Conservation (phyloP, 2,113 vertebrate species). For the Oncorhynchus masou region DNA sequence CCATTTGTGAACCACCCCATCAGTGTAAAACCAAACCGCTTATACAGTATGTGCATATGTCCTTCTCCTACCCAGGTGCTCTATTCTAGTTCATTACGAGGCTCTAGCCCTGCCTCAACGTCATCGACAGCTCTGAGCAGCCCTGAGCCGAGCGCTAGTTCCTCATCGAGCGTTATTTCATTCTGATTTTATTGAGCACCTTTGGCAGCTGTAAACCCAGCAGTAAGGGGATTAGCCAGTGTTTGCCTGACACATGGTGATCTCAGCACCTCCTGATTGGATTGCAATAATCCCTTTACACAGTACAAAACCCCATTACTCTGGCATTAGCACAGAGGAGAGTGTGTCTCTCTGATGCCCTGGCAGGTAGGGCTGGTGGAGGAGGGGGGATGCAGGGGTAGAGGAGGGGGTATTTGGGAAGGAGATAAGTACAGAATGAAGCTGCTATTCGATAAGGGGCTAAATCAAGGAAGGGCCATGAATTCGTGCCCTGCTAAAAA, state of each 20-base stretch:
- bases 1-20: no score
- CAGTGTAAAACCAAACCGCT: no score
- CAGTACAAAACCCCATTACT: slow-evolving; percentile 75
- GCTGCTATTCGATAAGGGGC: background rate
- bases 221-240: slow-evolving; percentile 75
- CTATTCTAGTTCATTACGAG: no score
- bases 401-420: no score
- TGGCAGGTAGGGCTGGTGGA: background rate
- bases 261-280: slow-evolving; percentile 78
- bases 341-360: slow-evolving; percentile 9
- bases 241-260: slow-evolving; percentile 75
- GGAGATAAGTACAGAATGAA: background rate
- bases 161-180: slow-evolving; percentile 39
- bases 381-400: no score
- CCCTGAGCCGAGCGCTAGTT: background rate
- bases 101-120: slow-evolving; percentile 2
- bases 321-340: slow-evolving; percentile 57
- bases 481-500: background rate
- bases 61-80: background rate
- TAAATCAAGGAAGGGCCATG: background rate
- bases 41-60: no score
- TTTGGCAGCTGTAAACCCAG: slow-evolving; percentile 69
- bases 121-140: no score
- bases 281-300: slow-evolving; percentile 78
- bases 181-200: slow-evolving; percentile 60